Evolutionary conservation across 2,888 invertebrate genomes (phyloP), one percentile per base, ranked within the genome.

Genomic region (Acleris emargana): DNA sequence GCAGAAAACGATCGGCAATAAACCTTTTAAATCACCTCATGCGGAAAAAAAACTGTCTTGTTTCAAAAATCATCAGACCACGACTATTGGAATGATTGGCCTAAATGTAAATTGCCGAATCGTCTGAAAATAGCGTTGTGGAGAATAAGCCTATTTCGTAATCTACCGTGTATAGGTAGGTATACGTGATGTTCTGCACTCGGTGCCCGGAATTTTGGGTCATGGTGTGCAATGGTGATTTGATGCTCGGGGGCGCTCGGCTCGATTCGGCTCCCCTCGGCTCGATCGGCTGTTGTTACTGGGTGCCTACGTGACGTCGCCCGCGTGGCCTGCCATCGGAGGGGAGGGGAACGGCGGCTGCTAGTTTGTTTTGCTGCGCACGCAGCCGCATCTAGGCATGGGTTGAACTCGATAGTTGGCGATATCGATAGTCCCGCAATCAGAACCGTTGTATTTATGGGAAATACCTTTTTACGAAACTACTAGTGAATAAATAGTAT

Each of bases 301-400:
- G 62, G 57, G 64, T 45, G 92, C 90, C 91, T 92, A 92, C 92
- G 91, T 92, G 91, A 92, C 91, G 85, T 75, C 77, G 82, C 70
- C 87, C 89, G 86, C 91, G 92, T 91, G 90, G 84, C 81, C 67
- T 78, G 79, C 75, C 38, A 38, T 13, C 66, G 38, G 62, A 72
- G 73, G 78, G 79, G 71, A 80, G 75, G 82, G 81, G 78, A 74
- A 58, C 76, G 32, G 32, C 32, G 73, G 75, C 80, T 75, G 80
- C 84, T 83, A 83, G 86, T 82, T 83, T 85, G 86, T 85, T 86
- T 80, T 80, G 83, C 77, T 86, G 86, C 85, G 85, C 84, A 84
- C 88, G 85, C 87, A 84, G 68, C 32, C 51, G 32, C 57, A 13
- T 17, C 59, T 62, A 66, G 64, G 58, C 57, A 28, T 38, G 62